Percentiles rank a stretch among this genome's conserved stretches.
These are phyloP conservation scores for Paedocypris sp. DNA, from an alignment of 2,113 vertebrate species.

Conservation along the genomic window DNA sequence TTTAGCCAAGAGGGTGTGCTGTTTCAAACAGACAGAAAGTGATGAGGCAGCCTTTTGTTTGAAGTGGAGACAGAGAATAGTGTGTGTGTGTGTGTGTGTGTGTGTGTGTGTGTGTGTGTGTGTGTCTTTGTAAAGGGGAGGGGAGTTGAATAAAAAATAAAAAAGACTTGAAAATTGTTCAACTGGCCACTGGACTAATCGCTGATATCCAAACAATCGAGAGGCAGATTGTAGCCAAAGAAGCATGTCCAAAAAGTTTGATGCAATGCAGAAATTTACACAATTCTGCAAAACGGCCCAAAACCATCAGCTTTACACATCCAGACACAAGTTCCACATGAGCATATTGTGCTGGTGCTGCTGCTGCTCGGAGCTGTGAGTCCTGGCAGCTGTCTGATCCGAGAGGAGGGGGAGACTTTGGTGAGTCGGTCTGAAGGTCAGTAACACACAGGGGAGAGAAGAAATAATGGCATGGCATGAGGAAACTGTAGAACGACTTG, in stretches of 20 bases:
- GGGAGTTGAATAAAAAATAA: slow-evolving; percentile 1
- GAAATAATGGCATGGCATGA: slow-evolving; percentile 18
- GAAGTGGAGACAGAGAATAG: neutral
- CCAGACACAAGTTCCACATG: neutral
- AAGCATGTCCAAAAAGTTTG: neutral
- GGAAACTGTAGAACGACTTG: slow-evolving; percentile 13
- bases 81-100: neutral
- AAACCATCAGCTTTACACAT: neutral
- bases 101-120: neutral
- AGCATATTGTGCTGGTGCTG: neutral
- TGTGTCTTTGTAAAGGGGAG: neutral
- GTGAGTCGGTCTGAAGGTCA: slow-evolving; percentile 17
- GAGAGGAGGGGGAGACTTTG: neutral
- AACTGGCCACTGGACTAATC: slow-evolving; percentile 11
- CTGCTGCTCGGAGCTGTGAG: neutral
- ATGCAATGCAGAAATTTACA: neutral
- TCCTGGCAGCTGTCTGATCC: slow-evolving; percentile 16
- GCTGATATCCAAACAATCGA: neutral
- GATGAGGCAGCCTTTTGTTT: slow-evolving; percentile 22
- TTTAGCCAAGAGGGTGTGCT: neutral
- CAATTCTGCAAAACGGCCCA: neutral
- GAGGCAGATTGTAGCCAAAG: neutral
- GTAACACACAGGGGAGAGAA: slow-evolving; percentile 13
- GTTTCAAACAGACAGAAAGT: slow-evolving; percentile 16
- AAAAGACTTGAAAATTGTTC: slow-evolving; percentile 15